Evolutionary conservation across 2,113 vertebrate genomes (phyloP).

Genomic region (Felis catus): F.catus_Fca126_mat1.0 CM031412.1:224858501-224859000

Average conservation of each 20-base stretch:
- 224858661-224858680: background rate
- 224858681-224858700: background rate
- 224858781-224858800: background rate
- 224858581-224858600: background rate
- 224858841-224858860: constrained; percentile 9
- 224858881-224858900: background rate
- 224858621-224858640: background rate
- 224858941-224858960: background rate
- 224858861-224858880: background rate
- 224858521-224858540: background rate
- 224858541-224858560: background rate
- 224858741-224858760: background rate
- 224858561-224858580: background rate
- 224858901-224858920: background rate
- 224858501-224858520: background rate
- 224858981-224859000: background rate
- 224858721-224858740: background rate
- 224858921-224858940: background rate
- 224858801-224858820: background rate
- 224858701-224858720: background rate
- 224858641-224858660: background rate
- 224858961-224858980: constrained; percentile 16
- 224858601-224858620: background rate
- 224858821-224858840: background rate
- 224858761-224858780: background rate